phyloP scores from a whole-genome alignment of 1,140 invertebrate genomes.

The Aricia agestis region DNA sequence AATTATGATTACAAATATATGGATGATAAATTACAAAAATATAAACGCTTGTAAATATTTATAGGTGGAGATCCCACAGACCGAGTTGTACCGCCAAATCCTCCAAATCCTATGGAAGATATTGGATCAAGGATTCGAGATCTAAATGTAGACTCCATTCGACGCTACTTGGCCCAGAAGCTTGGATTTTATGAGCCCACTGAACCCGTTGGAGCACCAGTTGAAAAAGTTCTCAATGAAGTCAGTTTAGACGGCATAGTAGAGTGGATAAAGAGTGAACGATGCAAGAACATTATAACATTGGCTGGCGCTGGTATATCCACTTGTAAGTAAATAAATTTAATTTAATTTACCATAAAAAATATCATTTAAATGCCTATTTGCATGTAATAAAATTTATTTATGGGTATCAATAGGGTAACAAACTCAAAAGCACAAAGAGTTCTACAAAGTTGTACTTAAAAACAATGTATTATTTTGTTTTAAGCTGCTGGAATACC shows the following conservation, averaged over 20 bases:
- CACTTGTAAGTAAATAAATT: constrained; percentile 83
- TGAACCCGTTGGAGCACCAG: constrained; percentile 35
- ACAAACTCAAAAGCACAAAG: too few species aligned
- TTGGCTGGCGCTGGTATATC: constrained; percentile 97
- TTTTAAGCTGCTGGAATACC: constrained; percentile 94
- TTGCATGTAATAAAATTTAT: too few species aligned
- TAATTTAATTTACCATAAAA: too few species aligned
- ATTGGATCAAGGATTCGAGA: constrained; percentile 54
- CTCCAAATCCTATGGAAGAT: constrained; percentile 57
- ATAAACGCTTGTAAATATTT: background rate
- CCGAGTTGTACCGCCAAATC: constrained; percentile 32
- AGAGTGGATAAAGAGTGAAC: constrained; percentile 78
- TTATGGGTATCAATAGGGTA: too few species aligned
- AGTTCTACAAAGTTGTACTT: too few species aligned
- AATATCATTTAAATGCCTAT: too few species aligned
- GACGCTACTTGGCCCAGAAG: constrained; percentile 67
- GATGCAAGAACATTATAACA: constrained; percentile 92
- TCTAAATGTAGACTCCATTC: constrained; percentile 65
- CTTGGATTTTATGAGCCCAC: constrained; percentile 61
- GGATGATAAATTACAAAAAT: background rate
- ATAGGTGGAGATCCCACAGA: constrained; percentile 41
- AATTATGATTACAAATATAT: constrained; percentile 3
- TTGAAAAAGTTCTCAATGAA: constrained; percentile 67
- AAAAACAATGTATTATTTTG: too few species aligned
- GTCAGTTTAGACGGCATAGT: constrained; percentile 66